Evolutionary conservation across 1,140 invertebrate species (phyloP).

Genomic region (Drosophila ficusphila): DNA sequence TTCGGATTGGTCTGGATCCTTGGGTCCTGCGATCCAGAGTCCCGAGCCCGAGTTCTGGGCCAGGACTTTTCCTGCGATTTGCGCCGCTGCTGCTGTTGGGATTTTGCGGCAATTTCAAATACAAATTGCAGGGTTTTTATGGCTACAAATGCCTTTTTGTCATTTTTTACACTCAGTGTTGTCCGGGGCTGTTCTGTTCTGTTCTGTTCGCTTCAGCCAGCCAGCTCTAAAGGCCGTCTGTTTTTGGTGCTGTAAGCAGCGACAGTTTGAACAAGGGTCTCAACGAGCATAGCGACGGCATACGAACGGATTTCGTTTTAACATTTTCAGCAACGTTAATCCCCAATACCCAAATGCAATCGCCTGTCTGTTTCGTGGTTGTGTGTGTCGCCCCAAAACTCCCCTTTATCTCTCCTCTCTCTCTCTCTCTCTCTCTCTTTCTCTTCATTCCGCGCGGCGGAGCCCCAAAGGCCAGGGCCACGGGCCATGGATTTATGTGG

Average conservation of each 20-base stretch:
- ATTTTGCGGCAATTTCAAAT: slow-evolving; percentile 83
- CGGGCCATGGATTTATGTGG: slow-evolving; percentile 51
- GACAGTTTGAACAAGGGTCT: slow-evolving; percentile 73
- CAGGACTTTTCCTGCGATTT: slow-evolving; percentile 41
- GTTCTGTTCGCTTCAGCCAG: neutral
- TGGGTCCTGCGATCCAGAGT: too few relatives aligned
- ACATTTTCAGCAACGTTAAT: slow-evolving; percentile 80
- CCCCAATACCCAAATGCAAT: slow-evolving; percentile 82
- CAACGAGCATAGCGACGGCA: slow-evolving; percentile 52
- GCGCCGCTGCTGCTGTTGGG: slow-evolving; percentile 58
- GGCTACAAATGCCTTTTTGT: slow-evolving; percentile 77
- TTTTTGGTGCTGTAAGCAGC: slow-evolving; percentile 59
- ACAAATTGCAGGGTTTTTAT: slow-evolving; percentile 82
- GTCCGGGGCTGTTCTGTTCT: too few relatives aligned
- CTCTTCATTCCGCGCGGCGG: neutral
- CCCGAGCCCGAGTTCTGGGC: too few relatives aligned
- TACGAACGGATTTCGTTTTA: slow-evolving; percentile 78
- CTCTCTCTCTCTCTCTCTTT: neutral
- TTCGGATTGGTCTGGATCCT: slow-evolving; percentile 7
- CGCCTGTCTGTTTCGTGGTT: slow-evolving; percentile 61
- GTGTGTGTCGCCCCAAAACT: slow-evolving; percentile 14
- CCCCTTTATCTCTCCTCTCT: neutral
- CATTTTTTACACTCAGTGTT: slow-evolving; percentile 44
- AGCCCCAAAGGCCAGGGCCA: slow-evolving; percentile 52
- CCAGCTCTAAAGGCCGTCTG: neutral